These are phyloP conservation scores for Empidonax alnorum DNA, from an alignment of 2,113 vertebrate species.

Conservation along the genomic window DNA sequence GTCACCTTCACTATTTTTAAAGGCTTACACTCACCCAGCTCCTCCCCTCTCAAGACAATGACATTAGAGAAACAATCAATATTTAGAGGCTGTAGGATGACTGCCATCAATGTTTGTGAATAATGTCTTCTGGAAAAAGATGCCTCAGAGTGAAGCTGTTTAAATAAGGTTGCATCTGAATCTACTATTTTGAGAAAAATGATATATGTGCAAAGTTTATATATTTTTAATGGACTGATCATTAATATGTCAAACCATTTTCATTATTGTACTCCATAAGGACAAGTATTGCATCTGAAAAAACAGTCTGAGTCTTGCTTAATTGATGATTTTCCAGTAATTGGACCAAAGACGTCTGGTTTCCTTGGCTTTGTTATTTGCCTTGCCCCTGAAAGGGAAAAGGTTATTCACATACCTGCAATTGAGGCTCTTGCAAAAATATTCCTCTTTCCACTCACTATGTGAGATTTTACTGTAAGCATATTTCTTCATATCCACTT, in stretches of 20 bases:
- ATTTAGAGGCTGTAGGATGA: not conserved
- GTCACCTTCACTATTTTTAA: not conserved
- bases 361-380: not conserved
- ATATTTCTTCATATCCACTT: not conserved
- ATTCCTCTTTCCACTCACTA: not conserved
- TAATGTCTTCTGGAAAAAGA: not conserved
- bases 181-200: not conserved
- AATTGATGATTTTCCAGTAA: not conserved
- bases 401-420: not conserved
- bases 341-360: not conserved
- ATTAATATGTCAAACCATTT: slow-evolving; percentile 23
- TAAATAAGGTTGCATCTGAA: not conserved
- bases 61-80: not conserved
- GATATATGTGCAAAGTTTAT: not conserved
- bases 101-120: not conserved
- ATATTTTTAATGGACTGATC: not conserved
- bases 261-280: not conserved
- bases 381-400: not conserved
- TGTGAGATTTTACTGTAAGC: not conserved
- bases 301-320: not conserved
- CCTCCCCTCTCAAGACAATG: not conserved
- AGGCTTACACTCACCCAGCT: not conserved
- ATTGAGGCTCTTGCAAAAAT: not conserved
- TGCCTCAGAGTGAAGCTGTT: not conserved
- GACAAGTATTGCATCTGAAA: not conserved